A percentile compares a stretch with the other conserved stretches of the same genome.
These are phyloP conservation scores for Apus apus DNA, from an alignment of 2,113 vertebrate species.

Conservation along the genomic window DNA sequence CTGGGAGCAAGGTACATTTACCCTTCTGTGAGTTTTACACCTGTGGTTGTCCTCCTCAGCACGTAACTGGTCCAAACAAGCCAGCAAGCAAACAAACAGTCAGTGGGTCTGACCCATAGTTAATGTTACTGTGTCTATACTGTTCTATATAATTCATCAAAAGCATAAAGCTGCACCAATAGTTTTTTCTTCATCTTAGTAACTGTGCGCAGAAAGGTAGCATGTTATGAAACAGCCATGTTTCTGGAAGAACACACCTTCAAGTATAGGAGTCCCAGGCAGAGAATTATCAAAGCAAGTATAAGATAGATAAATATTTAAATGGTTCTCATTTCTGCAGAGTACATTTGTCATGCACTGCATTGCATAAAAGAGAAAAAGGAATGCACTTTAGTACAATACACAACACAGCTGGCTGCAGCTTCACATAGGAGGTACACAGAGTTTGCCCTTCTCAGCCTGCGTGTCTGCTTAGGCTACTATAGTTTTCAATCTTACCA, in stretches of 20 bases:
- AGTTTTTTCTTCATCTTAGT: not conserved
- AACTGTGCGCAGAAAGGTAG: not conserved
- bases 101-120: not conserved
- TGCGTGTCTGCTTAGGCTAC: rapidly evolving
- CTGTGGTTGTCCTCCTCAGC: not conserved
- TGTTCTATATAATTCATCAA: not conserved
- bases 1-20: not conserved
- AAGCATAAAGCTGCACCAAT: not conserved
- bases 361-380: not conserved
- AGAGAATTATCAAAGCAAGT: not conserved
- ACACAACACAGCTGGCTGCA: not conserved
- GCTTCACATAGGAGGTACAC: not conserved
- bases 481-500: not conserved
- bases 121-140: not conserved
- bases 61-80: not conserved
- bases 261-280: not conserved
- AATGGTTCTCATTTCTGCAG: not conserved
- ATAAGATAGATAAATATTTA: not conserved
- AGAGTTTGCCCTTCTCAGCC: not conserved
- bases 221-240: not conserved
- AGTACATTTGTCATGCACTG: not conserved
- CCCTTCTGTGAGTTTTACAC: not conserved
- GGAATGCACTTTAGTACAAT: not conserved
- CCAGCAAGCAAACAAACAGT: not conserved
- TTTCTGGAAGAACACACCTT: not conserved